A percentile compares a stretch with the other conserved stretches of the same genome.
phyloP scores from a whole-genome alignment of 1,140 invertebrate genomes.

The Stenopsyche tienmushanensis region DNA sequence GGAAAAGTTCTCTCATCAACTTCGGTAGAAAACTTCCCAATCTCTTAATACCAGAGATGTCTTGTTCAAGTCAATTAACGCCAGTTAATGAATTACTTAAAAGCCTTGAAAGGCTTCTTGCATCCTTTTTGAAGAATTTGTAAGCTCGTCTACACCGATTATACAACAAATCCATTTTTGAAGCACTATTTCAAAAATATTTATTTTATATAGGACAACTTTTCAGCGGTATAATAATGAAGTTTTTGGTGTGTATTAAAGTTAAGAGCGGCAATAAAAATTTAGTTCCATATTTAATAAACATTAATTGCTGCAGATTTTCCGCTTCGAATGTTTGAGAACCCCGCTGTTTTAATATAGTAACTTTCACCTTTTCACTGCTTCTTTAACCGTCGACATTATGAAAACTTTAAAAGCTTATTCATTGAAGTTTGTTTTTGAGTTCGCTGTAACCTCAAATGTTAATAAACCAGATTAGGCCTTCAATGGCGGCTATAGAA shows the following conservation, averaged over 20 bases:
- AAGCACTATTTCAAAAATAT: no score
- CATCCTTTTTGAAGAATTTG: not conserved
- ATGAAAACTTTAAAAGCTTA: conserved; percentile 21
- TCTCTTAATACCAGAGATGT: conserved; percentile 17
- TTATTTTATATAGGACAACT: no score
- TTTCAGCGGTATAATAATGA: no score
- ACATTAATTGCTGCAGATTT: no score
- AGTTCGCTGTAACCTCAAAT: conserved; percentile 12
- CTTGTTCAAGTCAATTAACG: conserved; percentile 21
- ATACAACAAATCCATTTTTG: no score
- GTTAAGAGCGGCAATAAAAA: no score
- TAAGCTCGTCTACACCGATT: no score
- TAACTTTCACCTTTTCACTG: conserved; percentile 2
- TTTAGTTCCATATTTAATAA: no score
- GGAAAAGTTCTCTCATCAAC: not conserved
- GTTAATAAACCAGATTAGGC: conserved; percentile 15
- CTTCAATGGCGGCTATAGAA: not conserved
- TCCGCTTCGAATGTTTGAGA: no score
- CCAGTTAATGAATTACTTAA: conserved; percentile 17
- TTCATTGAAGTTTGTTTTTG: conserved; percentile 23
- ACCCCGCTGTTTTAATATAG: not conserved
- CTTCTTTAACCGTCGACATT: conserved; percentile 10
- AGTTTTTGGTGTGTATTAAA: no score
- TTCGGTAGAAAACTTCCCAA: conserved; percentile 7
- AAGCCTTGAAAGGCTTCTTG: not conserved